These are phyloP conservation scores for Mesodorylaimus sp. DNA, from an alignment of 2,888 invertebrate species.

Conservation along the genomic window DNA sequence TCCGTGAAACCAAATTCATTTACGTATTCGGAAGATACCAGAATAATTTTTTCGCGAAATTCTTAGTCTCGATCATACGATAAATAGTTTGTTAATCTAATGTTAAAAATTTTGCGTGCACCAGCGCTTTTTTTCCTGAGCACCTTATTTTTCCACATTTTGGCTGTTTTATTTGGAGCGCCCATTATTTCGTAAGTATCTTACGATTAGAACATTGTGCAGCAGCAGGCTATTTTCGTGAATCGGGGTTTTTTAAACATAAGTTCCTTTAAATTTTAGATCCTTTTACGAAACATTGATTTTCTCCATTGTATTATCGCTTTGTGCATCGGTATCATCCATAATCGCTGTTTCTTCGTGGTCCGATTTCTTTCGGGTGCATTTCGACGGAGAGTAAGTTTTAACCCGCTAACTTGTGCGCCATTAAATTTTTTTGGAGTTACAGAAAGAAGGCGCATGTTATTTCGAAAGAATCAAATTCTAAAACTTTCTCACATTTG, in stretches of 20 bases:
- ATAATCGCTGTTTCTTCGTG: neutral
- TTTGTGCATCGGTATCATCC: neutral
- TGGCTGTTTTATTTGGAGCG: constrained; percentile 3
- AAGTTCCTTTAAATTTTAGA: constrained; percentile 2
- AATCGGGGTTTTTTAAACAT: neutral
- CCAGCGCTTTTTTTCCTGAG: neutral
- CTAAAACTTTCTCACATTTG: neutral
- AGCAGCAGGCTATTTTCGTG: neutral
- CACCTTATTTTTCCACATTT: constrained; percentile 13
- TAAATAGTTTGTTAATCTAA: too few relatives aligned
- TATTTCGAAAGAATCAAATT: neutral
- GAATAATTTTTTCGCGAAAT: too few relatives aligned
- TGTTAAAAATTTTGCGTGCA: neutral
- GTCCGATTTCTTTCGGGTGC: neutral
- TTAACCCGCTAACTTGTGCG: neutral
- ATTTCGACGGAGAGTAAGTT: neutral
- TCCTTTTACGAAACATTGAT: neutral
- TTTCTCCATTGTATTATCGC: neutral
- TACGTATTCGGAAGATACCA: too few relatives aligned
- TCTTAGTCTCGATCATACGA: too few relatives aligned
- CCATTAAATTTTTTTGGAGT: neutral
- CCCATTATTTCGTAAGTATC: neutral
- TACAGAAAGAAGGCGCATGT: neutral
- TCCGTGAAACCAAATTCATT: too few relatives aligned
- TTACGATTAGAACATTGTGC: neutral